phyloP scores from a whole-genome alignment of 2,113 vertebrate genomes.

The Cynoglossus semilaevis region DNA sequence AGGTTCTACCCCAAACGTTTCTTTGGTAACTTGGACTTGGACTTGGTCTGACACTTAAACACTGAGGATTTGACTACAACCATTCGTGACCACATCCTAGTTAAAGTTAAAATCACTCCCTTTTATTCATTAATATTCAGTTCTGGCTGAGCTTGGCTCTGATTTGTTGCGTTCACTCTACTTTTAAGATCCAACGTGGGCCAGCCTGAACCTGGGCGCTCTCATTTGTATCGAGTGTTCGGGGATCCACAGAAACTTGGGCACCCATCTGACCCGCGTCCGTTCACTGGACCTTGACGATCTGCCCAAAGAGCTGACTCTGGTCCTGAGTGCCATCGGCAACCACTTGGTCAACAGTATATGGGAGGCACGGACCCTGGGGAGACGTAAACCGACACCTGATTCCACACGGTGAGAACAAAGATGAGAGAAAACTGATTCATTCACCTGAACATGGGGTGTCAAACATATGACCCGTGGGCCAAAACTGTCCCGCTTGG shows the following conservation, averaged over 20 bases:
- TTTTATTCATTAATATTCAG: background rate
- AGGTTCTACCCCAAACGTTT: too few species aligned
- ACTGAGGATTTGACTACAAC: too few species aligned
- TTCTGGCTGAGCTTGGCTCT: background rate
- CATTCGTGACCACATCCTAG: too few species aligned
- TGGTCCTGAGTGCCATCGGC: slow-evolving; percentile 69
- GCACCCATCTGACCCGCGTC: slow-evolving; percentile 70
- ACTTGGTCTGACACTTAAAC: too few species aligned
- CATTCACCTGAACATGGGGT: too few species aligned
- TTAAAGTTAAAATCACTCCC: too few species aligned
- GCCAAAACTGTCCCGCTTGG: too few species aligned
- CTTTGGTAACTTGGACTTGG: too few species aligned
- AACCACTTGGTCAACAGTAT: slow-evolving; percentile 71
- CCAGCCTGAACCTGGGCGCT: slow-evolving; percentile 70
- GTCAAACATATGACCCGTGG: too few species aligned
- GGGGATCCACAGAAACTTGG: slow-evolving; percentile 71
- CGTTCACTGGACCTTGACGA: slow-evolving; percentile 70
- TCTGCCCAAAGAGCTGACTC: slow-evolving; percentile 64
- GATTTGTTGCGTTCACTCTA: background rate
- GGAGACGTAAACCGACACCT: slow-evolving; percentile 62
- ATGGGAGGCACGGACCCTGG: slow-evolving; percentile 66
- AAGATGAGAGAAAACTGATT: too few species aligned
- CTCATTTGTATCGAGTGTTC: slow-evolving; percentile 74
- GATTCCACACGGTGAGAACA: slow-evolving; percentile 57
- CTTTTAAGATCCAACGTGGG: slow-evolving; percentile 69